phyloP scores from a whole-genome alignment of 2,888 invertebrate species.

The Stenchaetothrips biformis region DNA sequence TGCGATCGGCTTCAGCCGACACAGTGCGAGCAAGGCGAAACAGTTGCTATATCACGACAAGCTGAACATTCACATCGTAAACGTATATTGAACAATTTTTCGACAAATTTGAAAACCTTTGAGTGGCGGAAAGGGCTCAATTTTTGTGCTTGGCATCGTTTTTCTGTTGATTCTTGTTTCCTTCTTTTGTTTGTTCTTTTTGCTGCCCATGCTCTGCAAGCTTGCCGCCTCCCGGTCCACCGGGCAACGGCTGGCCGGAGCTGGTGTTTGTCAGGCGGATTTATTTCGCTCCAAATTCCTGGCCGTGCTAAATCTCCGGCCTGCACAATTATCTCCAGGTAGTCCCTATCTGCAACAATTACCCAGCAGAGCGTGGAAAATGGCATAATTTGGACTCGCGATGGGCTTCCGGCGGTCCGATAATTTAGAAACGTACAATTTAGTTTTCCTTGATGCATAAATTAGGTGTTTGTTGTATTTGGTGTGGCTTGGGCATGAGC shows the following conservation, averaged over 20 bases:
- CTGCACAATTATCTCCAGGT: constrained; percentile 14
- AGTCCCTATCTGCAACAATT: neutral
- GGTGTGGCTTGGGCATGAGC: neutral
- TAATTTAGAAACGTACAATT: constrained; percentile 4
- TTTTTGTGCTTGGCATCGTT: too few species aligned
- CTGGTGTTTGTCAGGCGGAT: neutral
- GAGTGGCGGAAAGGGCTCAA: too few species aligned
- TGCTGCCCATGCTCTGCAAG: too few species aligned
- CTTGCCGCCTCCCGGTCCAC: neutral
- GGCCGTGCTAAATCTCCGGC: neutral
- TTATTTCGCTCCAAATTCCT: neutral
- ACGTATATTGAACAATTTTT: too few species aligned
- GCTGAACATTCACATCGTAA: too few species aligned
- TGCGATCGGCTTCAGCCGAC: too few species aligned
- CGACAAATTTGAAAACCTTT: too few species aligned
- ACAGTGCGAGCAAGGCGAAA: too few species aligned
- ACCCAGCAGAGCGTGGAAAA: constrained; percentile 12
- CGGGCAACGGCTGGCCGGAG: neutral
- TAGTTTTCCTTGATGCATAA: neutral
- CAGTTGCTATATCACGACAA: too few species aligned
- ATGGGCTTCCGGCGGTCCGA: neutral
- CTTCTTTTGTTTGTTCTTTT: neutral
- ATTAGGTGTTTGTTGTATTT: neutral
- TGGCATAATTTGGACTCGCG: constrained; percentile 14
- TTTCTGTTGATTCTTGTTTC: neutral